These are phyloP conservation scores for Hyposmocoma kahamanoa DNA, from an alignment of 1,140 invertebrate genomes.

Conservation along the genomic window DNA sequence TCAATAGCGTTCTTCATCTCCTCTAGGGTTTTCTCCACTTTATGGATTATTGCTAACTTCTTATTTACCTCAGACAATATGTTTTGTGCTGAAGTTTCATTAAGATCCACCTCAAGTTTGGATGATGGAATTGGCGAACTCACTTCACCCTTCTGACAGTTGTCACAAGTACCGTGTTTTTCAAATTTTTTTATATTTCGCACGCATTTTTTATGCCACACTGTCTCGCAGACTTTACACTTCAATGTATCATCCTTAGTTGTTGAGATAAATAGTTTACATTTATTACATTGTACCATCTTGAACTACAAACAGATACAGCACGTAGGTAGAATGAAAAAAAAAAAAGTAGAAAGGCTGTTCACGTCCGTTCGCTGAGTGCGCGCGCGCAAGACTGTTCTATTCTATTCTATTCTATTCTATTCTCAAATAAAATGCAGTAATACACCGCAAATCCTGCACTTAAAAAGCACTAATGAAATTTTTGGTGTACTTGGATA, in stretches of 20 bases:
- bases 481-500: too few species aligned
- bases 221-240: not conserved
- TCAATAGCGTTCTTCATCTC: not conserved
- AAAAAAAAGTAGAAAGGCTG: not conserved
- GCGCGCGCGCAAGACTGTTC: constrained; percentile 5
- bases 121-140: not conserved
- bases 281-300: constrained; percentile 1
- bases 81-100: not conserved
- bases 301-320: not conserved
- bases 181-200: not conserved
- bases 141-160: not conserved
- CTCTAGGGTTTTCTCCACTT: constrained; percentile 2
- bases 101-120: not conserved
- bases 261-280: not conserved
- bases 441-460: too few species aligned
- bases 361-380: constrained; percentile 6
- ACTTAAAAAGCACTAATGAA: too few species aligned
- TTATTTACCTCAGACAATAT: not conserved
- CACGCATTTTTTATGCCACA: constrained; percentile 3
- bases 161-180: not conserved
- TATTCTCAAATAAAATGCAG: too few species aligned
- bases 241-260: constrained; percentile 3
- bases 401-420: too few species aligned
- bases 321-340: too few species aligned
- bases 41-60: constrained; percentile 2